phyloP scores from a whole-genome alignment of 2,888 invertebrate genomes.

The Sesia apiformis region DNA sequence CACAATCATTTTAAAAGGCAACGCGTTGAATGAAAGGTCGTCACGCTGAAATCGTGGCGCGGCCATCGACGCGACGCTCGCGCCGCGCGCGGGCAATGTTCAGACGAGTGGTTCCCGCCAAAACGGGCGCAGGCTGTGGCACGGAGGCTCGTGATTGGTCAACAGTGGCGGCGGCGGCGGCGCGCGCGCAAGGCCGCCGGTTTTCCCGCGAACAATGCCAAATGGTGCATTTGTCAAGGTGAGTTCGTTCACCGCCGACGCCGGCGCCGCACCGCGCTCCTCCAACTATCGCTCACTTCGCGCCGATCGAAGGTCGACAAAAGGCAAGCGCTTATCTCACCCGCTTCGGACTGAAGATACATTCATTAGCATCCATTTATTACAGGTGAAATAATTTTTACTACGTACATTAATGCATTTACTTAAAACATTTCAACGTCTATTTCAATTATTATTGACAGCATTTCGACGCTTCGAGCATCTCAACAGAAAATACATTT shows the following conservation, averaged over 20 bases:
- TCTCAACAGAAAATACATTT: neutral
- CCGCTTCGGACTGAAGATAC: slow-evolving; percentile 44
- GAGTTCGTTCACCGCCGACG: slow-evolving; percentile 73
- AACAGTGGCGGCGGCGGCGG: slow-evolving; percentile 37
- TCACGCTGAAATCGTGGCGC: slow-evolving; percentile 27
- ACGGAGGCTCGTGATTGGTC: slow-evolving; percentile 65
- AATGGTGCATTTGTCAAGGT: slow-evolving; percentile 76
- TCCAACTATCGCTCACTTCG: slow-evolving; percentile 48
- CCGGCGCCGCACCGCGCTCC: slow-evolving; percentile 18
- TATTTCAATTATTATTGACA: neutral
- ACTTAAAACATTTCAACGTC: neutral
- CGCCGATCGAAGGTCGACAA: slow-evolving; percentile 63
- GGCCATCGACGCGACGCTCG: slow-evolving; percentile 20
- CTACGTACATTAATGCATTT: neutral
- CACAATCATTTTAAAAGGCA: slow-evolving; percentile 4
- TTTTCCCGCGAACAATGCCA: slow-evolving; percentile 76
- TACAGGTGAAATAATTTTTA: slow-evolving; percentile 48
- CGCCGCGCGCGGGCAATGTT: slow-evolving; percentile 30
- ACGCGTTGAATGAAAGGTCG: slow-evolving; percentile 19
- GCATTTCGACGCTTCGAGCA: neutral
- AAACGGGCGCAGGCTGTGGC: slow-evolving; percentile 69
- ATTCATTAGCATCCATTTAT: slow-evolving; percentile 49
- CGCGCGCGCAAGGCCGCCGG: slow-evolving; percentile 71
- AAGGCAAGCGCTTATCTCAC: slow-evolving; percentile 43
- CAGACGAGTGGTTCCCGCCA: slow-evolving; percentile 48